Conservation (phyloP, 2,797 vertebrate species). For the Dallia pectoralis region DNA sequence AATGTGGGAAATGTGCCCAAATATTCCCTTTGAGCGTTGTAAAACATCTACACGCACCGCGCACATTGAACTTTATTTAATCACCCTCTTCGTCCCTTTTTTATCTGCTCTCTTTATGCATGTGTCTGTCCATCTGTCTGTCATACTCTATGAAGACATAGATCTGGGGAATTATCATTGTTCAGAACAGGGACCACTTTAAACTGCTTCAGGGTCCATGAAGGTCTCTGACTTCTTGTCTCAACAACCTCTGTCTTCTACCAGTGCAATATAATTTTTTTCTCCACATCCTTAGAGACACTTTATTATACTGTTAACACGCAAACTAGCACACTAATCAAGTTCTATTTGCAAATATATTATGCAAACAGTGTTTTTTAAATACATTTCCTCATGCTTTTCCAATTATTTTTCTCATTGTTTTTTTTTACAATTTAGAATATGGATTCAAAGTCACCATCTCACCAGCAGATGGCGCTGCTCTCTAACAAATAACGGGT, state of each 20-base stretch:
- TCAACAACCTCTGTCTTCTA: neutral
- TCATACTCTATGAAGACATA: neutral
- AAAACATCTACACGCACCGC: neutral
- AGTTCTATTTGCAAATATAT: neutral
- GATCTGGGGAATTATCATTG: neutral
- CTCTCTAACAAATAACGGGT: conserved; percentile 3
- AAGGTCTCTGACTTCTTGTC: neutral
- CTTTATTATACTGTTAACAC: neutral
- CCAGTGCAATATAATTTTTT: neutral
- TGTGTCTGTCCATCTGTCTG: conserved; percentile 12
- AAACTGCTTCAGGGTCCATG: neutral
- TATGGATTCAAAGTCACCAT: neutral
- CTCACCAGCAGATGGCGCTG: conserved; percentile 45
- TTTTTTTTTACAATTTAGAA: neutral
- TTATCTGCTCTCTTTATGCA: conserved; percentile 41
- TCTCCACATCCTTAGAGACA: neutral
- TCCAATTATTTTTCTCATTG: neutral
- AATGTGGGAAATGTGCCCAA: too few species aligned
- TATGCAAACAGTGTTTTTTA: neutral
- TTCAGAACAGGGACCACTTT: neutral
- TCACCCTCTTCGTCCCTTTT: neutral
- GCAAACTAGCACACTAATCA: neutral
- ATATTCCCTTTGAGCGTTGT: too few species aligned
- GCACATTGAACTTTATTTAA: neutral
- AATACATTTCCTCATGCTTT: neutral